These are phyloP conservation scores for Leptobrachium ailaonicum DNA, from an alignment of 2,113 vertebrate species.

Conservation along the genomic window DNA sequence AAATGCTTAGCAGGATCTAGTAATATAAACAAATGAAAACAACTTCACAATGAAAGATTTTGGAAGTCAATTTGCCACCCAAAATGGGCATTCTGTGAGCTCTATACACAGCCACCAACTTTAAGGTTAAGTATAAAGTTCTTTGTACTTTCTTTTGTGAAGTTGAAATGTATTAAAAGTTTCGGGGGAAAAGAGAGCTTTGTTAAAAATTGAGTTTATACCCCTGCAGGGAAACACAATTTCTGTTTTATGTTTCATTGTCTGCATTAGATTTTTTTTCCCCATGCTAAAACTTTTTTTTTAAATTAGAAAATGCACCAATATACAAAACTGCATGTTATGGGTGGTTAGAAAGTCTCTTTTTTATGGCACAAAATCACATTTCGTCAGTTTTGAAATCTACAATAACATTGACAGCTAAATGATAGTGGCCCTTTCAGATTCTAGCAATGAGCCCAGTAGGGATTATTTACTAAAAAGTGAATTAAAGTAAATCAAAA, in stretches of 20 bases:
- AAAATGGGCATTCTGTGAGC: conserved; percentile 16
- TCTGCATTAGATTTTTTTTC: neutral
- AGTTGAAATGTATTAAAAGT: neutral
- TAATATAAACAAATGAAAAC: conserved; percentile 23
- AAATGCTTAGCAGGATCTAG: conserved; percentile 18
- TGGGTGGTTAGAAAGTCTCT: too few species aligned
- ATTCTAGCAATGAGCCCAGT: too few species aligned
- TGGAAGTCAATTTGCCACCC: conserved; percentile 11
- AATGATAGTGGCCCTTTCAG: too few species aligned
- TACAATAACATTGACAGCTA: too few species aligned
- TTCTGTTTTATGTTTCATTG: neutral
- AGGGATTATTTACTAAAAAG: too few species aligned
- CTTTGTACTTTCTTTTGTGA: neutral
- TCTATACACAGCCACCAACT: conserved; percentile 8
- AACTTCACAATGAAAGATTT: conserved; percentile 8
- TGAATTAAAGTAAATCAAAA: too few species aligned
- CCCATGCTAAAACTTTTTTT: neutral
- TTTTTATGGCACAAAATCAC: too few species aligned
- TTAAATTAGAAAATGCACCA: too few species aligned
- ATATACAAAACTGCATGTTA: too few species aligned
- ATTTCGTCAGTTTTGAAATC: too few species aligned
- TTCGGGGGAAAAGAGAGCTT: neutral
- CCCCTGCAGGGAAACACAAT: neutral
- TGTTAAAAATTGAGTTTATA: neutral
- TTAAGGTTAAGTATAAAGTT: neutral